Base-by-base conservation (phyloP, 2,113 vertebrate genomes). In the Muntiacus reevesi region DNA sequence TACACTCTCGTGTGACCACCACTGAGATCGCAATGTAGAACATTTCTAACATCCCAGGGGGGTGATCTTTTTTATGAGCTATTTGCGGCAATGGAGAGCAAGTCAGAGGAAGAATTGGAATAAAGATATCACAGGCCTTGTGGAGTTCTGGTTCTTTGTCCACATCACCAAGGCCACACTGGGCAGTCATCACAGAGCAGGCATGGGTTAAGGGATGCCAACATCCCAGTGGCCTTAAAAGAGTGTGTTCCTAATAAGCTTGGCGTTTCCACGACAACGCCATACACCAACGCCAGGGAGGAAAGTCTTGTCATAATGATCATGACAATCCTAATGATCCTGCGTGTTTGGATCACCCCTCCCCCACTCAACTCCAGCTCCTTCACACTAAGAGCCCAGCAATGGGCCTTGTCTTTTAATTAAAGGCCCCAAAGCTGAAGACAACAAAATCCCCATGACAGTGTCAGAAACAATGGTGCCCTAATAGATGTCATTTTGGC, bases 241-340 rank as follows among this genome's bases (percentile, higher is more conserved):
- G 59, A 83, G 74, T 27, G 4, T 2, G 36, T 95, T 89, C 84
- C 91, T 97, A 97, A 97, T 85, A 96, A 94, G 96, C 90, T 19
- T n/a, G 1, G 33, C 0, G 97, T 98, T 97, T 93, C 98, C 94
- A 97, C 40, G 97, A 91, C 98, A 98, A 97, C 97, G 21, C 59
- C 1, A 2, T 43, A 52, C 50, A 55, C 55, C 93, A 74, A 55
- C 36, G 5, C 57, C 57, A 30, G 94, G 1, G 54, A 94, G 94
- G 64, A 76, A 83, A 90, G 84, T 78, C 97, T 96, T 52, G 54
- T 97, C 86, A 76, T 94, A 94, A 95, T 67, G 96, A 97, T 95
- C 85, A 12, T 6, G 95, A 87, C 78, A 59, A 15, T 93, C 67
- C 79, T 89, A 84, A 91, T 17, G 59, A 88, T 95, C 36, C 52